phyloP scores from a whole-genome alignment of 1,140 invertebrate species.

The Muscidifurax raptorellus region DNA sequence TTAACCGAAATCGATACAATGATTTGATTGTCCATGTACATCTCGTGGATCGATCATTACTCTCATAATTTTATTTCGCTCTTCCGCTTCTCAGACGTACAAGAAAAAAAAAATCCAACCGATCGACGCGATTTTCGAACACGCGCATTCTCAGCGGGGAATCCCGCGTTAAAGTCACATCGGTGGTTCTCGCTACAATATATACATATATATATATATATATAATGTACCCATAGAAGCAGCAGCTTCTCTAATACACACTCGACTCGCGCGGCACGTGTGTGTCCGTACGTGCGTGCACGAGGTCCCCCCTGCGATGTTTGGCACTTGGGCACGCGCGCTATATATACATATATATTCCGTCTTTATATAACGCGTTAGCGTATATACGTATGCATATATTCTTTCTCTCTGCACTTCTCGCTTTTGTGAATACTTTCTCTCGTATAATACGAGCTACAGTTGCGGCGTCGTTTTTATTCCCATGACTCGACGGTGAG shows the following conservation, averaged over 20 bases:
- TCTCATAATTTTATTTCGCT: background rate
- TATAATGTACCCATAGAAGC: background rate
- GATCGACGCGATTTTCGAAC: background rate
- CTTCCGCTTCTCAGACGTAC: too few species aligned
- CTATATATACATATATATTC: constrained; percentile 32
- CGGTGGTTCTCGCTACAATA: background rate
- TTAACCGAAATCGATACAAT: constrained; percentile 65
- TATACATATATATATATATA: background rate
- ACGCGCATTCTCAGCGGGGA: background rate
- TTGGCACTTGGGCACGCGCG: constrained; percentile 72
- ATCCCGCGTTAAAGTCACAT: constrained; percentile 55
- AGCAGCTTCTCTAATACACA: background rate
- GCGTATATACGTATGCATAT: constrained; percentile 23
- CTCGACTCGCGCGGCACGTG: constrained; percentile 55
- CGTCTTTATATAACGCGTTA: background rate
- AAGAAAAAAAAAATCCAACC: background rate
- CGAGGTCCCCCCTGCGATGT: constrained; percentile 55
- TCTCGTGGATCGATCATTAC: background rate
- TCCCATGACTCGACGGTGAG: background rate
- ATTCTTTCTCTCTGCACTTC: constrained; percentile 44
- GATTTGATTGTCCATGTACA: too few species aligned
- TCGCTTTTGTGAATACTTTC: background rate
- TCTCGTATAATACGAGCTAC: background rate
- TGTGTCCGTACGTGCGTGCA: constrained; percentile 64
- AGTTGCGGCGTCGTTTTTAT: background rate